These are phyloP conservation scores for Brachirus orientalis DNA, from an alignment of 2,113 vertebrate genomes.

Conservation along the genomic window DNA sequence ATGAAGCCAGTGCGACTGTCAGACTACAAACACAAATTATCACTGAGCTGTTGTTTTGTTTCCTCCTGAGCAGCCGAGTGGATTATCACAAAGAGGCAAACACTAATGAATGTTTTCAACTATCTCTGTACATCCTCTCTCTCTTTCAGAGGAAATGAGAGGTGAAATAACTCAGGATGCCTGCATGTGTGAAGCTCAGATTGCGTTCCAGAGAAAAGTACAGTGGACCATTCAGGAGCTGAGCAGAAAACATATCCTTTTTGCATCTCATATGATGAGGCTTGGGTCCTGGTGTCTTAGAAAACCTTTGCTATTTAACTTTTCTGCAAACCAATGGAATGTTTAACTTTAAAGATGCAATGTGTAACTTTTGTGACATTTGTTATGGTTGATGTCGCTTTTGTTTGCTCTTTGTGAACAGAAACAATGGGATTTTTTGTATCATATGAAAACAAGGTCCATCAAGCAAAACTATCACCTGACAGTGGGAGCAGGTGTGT, in stretches of 20 bases:
- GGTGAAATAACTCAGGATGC: constrained; percentile 82
- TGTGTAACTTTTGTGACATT: too few relatives aligned
- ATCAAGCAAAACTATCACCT: too few relatives aligned
- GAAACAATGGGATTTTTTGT: too few relatives aligned
- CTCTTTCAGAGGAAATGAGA: constrained; percentile 76
- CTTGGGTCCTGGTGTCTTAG: too few relatives aligned
- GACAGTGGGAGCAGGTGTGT: too few relatives aligned
- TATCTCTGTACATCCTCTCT: constrained; percentile 49
- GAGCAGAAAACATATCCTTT: constrained; percentile 93
- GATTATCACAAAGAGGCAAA: neutral
- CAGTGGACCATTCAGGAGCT: constrained; percentile 86
- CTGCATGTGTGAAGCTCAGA: constrained; percentile 91
- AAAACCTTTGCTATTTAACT: too few relatives aligned
- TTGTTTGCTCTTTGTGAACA: too few relatives aligned
- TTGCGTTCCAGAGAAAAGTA: constrained; percentile 88
- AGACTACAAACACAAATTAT: neutral
- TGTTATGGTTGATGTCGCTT: too few relatives aligned
- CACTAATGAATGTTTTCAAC: neutral
- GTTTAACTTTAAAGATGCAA: too few relatives aligned
- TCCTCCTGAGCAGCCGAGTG: neutral
- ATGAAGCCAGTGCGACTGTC: too few relatives aligned
- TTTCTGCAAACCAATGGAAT: too few relatives aligned
- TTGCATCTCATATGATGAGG: constrained; percentile 1
- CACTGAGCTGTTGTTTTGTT: neutral
- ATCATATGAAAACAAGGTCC: too few relatives aligned